phyloP scores from a whole-genome alignment of 2,888 invertebrate genomes.

The Nudaria mundana region DNA sequence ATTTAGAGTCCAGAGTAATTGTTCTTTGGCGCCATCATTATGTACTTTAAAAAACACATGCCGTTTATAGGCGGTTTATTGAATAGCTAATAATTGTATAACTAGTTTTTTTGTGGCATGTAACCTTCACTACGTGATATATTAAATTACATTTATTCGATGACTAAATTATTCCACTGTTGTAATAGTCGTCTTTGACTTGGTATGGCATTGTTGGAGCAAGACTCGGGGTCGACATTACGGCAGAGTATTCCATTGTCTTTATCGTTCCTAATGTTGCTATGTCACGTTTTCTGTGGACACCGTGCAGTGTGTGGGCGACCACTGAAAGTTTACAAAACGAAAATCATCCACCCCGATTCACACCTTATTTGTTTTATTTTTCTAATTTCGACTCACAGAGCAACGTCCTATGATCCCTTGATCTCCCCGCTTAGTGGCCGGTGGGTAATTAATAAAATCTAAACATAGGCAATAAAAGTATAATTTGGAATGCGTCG shows the following conservation, averaged over 20 bases:
- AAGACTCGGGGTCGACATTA: slow-evolving; percentile 47
- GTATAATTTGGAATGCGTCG: slow-evolving; percentile 68
- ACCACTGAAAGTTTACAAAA: slow-evolving; percentile 30
- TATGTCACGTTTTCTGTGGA: slow-evolving; percentile 55
- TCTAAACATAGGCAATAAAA: slow-evolving; percentile 68
- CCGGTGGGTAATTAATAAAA: slow-evolving; percentile 63
- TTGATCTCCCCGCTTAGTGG: slow-evolving; percentile 39
- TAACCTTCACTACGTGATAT: slow-evolving; percentile 39
- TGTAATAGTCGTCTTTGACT: slow-evolving; percentile 51
- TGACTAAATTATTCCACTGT: slow-evolving; percentile 54
- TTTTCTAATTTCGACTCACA: slow-evolving; percentile 20
- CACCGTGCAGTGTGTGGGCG: slow-evolving; percentile 49
- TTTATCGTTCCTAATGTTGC: slow-evolving; percentile 60
- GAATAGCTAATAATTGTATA: slow-evolving; percentile 37
- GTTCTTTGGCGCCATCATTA: slow-evolving; percentile 51
- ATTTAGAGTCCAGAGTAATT: slow-evolving; percentile 45
- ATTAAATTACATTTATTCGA: slow-evolving; percentile 41
- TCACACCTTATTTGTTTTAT: slow-evolving; percentile 25
- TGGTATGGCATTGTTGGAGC: slow-evolving; percentile 44
- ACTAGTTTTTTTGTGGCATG: slow-evolving; percentile 29
- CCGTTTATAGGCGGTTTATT: slow-evolving; percentile 27
- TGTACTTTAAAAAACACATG: slow-evolving; percentile 33
- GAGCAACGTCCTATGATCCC: slow-evolving; percentile 32
- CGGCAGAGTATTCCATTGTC: slow-evolving; percentile 63
- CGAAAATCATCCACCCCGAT: slow-evolving; percentile 11